Conservation (phyloP, 1,140 invertebrate genomes). For the Cherax destructor region DNA sequence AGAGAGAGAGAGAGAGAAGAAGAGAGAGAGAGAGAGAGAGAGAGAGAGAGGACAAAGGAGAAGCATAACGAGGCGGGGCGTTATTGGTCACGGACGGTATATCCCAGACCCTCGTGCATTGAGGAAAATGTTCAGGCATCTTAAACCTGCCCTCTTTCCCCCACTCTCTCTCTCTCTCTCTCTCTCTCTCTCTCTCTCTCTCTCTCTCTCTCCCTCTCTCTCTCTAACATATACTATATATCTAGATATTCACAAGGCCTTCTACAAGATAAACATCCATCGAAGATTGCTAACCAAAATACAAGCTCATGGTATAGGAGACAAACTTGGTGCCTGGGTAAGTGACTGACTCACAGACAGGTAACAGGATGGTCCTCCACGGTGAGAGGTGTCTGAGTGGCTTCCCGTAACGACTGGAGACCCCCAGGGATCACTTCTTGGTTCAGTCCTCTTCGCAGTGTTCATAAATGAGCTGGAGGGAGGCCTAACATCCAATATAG, state of each 20-base stretch:
- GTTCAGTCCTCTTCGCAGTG: not conserved
- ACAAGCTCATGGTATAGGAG: too few species aligned
- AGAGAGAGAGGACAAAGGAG: too few species aligned
- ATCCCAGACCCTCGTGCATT: too few species aligned
- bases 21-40: too few species aligned
- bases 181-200: too few species aligned
- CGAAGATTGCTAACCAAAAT: not conserved
- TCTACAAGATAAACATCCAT: not conserved
- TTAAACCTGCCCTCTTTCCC: not conserved
- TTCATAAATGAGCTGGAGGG: not conserved
- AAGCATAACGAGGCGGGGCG: too few species aligned
- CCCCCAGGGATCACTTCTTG: not conserved
- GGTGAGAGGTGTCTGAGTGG: not conserved
- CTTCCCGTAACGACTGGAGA: not conserved
- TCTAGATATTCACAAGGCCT: not conserved
- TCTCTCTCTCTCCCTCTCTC: slow-evolving; percentile 14
- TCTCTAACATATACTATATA: not conserved
- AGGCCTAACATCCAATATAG: not conserved
- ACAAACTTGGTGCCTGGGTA: too few species aligned
- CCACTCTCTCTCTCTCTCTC: too few species aligned
- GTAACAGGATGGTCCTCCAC: not conserved
- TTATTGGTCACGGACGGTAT: too few species aligned
- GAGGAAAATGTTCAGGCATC: not conserved
- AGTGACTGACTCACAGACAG: not conserved
- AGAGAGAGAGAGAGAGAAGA: too few species aligned